Percentiles rank a stretch among this genome's conserved stretches.
phyloP scores from a whole-genome alignment of 2,113 vertebrate genomes.

The Paramormyrops kingsleyae region DNA sequence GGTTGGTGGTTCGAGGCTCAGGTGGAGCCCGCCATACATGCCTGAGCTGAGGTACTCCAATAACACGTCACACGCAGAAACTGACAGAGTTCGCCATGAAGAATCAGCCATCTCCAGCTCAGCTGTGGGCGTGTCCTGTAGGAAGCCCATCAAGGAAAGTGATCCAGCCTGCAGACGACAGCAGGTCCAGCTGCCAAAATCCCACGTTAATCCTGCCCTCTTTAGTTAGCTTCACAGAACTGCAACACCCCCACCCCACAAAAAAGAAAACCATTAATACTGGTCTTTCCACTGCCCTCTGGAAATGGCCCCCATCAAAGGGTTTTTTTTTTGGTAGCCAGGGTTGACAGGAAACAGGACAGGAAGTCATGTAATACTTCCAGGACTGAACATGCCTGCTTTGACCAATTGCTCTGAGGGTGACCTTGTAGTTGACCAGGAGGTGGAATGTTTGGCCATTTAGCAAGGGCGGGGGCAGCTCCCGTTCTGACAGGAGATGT shows the following conservation, averaged over 20 bases:
- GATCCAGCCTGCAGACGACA: neutral
- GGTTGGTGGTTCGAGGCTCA: neutral
- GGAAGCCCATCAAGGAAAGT: neutral
- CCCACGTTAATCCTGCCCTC: conserved; percentile 64
- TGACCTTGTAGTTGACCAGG: conserved; percentile 54
- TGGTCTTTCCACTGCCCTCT: conserved; percentile 51
- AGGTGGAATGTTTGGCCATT: conserved; percentile 45
- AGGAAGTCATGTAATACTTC: conserved; percentile 73
- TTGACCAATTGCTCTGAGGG: conserved; percentile 57
- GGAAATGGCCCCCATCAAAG: conserved; percentile 65
- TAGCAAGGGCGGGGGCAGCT: conserved; percentile 17
- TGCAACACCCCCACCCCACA: conserved; percentile 52
- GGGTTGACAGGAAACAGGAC: conserved; percentile 64
- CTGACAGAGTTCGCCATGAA: neutral
- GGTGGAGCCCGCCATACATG: neutral
- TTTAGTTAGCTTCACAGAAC: conserved; percentile 74
- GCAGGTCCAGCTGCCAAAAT: conserved; percentile 5
- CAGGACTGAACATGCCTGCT: conserved; percentile 56
- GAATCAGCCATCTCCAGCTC: neutral
- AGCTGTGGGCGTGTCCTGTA: neutral
- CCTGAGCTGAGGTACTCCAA: neutral
- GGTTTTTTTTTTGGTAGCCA: conserved; percentile 49
- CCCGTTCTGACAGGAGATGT: conserved; percentile 1
- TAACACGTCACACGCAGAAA: neutral
- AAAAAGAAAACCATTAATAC: conserved; percentile 36